Percentiles rank a stretch among this genome's conserved stretches.
Evolutionary conservation across 2,797 vertebrate genomes (phyloP).

Genomic region (Tolypeutes matacus): DNA sequence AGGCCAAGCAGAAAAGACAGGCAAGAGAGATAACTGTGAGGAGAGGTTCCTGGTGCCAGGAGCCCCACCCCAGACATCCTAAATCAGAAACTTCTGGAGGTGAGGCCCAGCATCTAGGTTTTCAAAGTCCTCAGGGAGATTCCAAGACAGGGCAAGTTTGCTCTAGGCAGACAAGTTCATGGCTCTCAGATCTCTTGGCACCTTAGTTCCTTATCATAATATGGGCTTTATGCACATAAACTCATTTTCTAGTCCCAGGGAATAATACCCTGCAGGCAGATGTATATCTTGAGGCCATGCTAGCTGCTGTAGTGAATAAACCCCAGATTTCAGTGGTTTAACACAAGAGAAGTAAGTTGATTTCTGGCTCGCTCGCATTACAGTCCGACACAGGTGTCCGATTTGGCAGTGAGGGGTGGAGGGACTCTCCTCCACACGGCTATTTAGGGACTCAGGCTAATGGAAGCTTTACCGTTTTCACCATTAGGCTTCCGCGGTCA

Average conservation of each 20-base stretch:
- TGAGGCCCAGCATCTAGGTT: background rate
- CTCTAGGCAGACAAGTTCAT: background rate
- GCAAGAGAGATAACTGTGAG: background rate
- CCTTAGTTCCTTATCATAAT: background rate
- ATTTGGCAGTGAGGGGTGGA: background rate
- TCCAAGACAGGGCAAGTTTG: background rate
- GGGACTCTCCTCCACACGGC: background rate
- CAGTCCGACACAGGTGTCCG: background rate
- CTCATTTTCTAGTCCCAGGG: conserved; percentile 44
- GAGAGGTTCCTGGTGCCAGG: background rate
- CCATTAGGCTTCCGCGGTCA: conserved; percentile 24
- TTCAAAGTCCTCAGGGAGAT: background rate
- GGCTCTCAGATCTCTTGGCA: background rate
- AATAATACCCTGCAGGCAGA: conserved; percentile 5
- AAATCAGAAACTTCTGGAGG: background rate
- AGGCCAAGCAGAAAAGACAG: background rate
- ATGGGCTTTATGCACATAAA: background rate
- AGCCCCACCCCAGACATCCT: background rate
- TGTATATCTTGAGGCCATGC: background rate
- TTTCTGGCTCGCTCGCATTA: background rate
- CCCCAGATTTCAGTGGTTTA: conserved; percentile 47
- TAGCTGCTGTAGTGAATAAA: conserved; percentile 42
- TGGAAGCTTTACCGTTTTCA: conserved; percentile 22
- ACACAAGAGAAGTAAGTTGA: conserved; percentile 19
- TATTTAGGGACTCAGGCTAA: background rate